These are phyloP conservation scores for human (Homo sapiens) DNA, from an alignment of 2,113 vertebrate species.

Conservation along the genomic window GRCh38 chr3:24243501-24244000, in stretches of 20 bases:
- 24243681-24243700: accelerated
- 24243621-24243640: not conserved
- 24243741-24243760: not conserved
- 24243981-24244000: not conserved
- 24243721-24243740: not conserved
- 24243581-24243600: accelerated
- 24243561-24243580: not conserved
- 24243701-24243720: not conserved
- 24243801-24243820: not conserved
- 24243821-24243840: not conserved
- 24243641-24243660: too few species aligned
- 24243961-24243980: constrained; percentile 20
- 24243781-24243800: not conserved
- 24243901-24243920: not conserved
- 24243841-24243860: not conserved
- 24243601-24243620: accelerated
- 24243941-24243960: constrained; percentile 33
- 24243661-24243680: accelerated
- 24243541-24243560: not conserved
- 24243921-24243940: not conserved
- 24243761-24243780: not conserved
- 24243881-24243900: not conserved
- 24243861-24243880: not conserved
- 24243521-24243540: not conserved
- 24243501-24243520: not conserved